phyloP scores from a whole-genome alignment of 1,140 invertebrate species.

The Drusus annulatus region DNA sequence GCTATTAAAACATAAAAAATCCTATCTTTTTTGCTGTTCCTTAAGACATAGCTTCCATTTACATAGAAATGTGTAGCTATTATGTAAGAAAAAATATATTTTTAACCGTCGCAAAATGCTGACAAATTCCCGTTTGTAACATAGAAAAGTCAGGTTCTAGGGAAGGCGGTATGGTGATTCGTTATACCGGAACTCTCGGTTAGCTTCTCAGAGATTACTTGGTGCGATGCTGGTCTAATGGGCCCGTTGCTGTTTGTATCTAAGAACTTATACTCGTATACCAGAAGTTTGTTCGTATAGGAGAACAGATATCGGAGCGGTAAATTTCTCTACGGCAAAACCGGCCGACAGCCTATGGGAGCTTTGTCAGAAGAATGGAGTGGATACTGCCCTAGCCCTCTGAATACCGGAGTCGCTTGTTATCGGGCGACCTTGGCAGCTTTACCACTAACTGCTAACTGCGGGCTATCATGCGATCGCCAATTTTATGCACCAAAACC shows the following conservation, averaged over 20 bases:
- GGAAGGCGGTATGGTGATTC: slow-evolving; percentile 12
- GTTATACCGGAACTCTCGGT: slow-evolving; percentile 21
- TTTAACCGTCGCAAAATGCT: too few species aligned
- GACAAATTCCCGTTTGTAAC: too few species aligned
- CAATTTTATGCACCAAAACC: too few species aligned
- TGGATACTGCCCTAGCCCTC: slow-evolving; percentile 40
- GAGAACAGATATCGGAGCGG: slow-evolving; percentile 23
- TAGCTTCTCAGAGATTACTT: slow-evolving; percentile 50
- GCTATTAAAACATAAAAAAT: too few species aligned
- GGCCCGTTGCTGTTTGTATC: slow-evolving; percentile 57
- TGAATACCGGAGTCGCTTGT: background rate
- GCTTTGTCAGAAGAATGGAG: slow-evolving; percentile 57
- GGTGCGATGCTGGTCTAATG: slow-evolving; percentile 56
- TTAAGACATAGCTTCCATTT: too few species aligned
- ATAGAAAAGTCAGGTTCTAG: too few species aligned
- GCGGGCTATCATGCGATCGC: too few species aligned
- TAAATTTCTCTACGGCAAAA: slow-evolving; percentile 48
- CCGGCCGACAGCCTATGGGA: slow-evolving; percentile 45
- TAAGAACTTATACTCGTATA: background rate
- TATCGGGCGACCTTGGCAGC: background rate
- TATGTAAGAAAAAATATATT: too few species aligned
- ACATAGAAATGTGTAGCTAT: too few species aligned
- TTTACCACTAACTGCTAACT: background rate
- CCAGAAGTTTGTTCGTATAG: too few species aligned
- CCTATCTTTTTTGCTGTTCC: too few species aligned